Evolutionary conservation across 1,140 invertebrate genomes (phyloP), one percentile per base, ranked within the genome.

Genomic region (Microvelia longipes): DNA sequence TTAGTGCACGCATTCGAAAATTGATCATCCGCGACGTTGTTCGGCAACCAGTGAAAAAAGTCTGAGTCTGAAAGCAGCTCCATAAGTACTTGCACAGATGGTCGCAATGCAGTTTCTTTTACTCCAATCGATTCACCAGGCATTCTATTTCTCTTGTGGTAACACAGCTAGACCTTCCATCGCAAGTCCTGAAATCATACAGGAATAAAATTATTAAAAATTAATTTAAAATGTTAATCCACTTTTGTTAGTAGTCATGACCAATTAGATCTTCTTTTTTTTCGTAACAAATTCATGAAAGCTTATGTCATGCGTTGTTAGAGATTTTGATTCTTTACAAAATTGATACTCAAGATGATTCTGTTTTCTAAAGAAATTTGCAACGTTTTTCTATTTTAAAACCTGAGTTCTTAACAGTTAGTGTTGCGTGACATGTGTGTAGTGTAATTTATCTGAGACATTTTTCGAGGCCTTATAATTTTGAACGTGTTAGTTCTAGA

Each of bases 31-130:
- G 35, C 70, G 65, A 1, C 73, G 72, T 69, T 81, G 77, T 68
- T 80, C 73, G 0, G 71, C 71, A 0, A 73, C 65, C n/a, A n/a
- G 25, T 77, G 72, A 72, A 78, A 80, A 1, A 73, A 73, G 1
- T 73, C 70, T 0, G 82, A 80, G 71, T 84, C 82, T 0, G 80
- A 73, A 71, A 84, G 72, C 83, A 84, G 74, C 84, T 83, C 27
- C 82, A 82, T 71, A 82, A 84, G 1, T 76, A 73, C 26, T 74
- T 73, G 71, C 83, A 84, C 2, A 75, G 73, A 28, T 78, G 73
- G 72, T 84, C 83, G 72, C 83, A 84, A 81, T 76, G 73, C 83
- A 84, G 74, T 82, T 82, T n/a, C 80, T 74, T 14, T 77, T 75
- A 61, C 77, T 77, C 78, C 79, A 81, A 71, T 80, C 76, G 63